phyloP scores from a whole-genome alignment of 2,888 invertebrate genomes.

The Minunthozetes semirufus region DNA sequence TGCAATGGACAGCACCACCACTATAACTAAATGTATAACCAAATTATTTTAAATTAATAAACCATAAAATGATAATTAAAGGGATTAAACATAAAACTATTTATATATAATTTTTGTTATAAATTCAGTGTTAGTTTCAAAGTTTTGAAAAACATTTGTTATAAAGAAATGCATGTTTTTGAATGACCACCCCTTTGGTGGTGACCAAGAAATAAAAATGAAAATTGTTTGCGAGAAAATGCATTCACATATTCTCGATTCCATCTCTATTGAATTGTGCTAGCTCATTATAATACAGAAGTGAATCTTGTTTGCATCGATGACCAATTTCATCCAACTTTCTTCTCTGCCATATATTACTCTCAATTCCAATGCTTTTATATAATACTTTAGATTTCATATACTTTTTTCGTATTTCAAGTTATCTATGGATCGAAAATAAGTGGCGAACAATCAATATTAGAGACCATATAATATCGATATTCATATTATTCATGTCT shows the following conservation, averaged over 20 bases:
- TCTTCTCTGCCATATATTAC: background rate
- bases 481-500: background rate
- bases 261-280: background rate
- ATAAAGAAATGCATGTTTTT: too few species aligned
- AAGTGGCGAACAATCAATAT: constrained; percentile 1
- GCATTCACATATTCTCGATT: background rate
- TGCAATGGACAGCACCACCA: background rate
- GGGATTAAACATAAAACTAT: too few species aligned
- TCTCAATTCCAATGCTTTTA: background rate
- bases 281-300: constrained; percentile 17
- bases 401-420: background rate
- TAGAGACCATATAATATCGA: background rate
- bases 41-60: too few species aligned
- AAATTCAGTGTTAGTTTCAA: too few species aligned
- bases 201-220: background rate
- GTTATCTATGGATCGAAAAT: constrained; percentile 1
- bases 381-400: background rate
- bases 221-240: constrained; percentile 22
- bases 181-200: background rate
- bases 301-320: constrained; percentile 21
- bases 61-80: too few species aligned
- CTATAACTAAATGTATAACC: too few species aligned
- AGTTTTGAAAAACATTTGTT: too few species aligned
- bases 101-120: too few species aligned
- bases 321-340: constrained; percentile 11